Conservation (phyloP, 2,113 vertebrate genomes). For the Oceanodroma tethys region DNA sequence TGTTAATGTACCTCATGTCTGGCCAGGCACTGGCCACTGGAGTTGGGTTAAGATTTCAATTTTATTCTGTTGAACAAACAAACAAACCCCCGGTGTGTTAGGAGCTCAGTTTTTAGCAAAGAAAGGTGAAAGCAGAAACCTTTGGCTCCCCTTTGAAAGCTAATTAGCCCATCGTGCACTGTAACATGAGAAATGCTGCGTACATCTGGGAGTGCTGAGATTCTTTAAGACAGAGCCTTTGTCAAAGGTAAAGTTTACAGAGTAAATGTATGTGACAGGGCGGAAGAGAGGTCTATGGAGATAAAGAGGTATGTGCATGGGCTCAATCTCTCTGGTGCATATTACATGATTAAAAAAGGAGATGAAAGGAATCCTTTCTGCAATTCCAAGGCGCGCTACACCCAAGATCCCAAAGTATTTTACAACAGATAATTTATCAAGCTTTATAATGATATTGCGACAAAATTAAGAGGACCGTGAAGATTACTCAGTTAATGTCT, state of each 20-base stretch:
- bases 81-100: too few species aligned
- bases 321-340: not conserved
- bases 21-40: not conserved
- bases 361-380: not conserved
- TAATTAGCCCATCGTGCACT: not conserved
- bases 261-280: not conserved
- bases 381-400: not conserved
- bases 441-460: not conserved
- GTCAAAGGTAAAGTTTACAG: not conserved
- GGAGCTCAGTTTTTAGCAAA: not conserved
- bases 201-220: not conserved
- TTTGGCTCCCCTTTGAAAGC: not conserved
- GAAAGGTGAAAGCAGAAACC: not conserved
- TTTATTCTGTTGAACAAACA: not conserved
- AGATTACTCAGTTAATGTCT: not conserved
- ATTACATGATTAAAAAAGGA: not conserved
- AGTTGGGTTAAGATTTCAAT: not conserved
- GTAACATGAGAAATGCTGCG: not conserved
- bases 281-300: not conserved
- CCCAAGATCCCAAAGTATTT: not conserved
- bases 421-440: not conserved
- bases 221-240: not conserved
- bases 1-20: not conserved
- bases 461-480: not conserved
- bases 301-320: not conserved